Percentiles rank a stretch among this genome's conserved stretches.
phyloP scores from a whole-genome alignment of 2,797 vertebrate genomes.

The Scarus forsteni region DNA sequence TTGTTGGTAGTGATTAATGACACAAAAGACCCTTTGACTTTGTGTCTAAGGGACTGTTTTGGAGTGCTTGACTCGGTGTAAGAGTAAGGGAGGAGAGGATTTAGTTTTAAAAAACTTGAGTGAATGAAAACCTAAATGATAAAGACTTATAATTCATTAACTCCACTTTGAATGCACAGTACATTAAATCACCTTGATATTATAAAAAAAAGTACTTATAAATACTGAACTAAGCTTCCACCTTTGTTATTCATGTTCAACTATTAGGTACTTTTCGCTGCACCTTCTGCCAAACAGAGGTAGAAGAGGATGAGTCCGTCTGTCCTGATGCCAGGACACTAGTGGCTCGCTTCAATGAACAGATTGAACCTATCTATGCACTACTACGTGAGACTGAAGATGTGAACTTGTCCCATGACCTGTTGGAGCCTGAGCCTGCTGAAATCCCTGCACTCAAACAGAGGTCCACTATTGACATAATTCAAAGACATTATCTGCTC shows the following conservation, averaged over 20 bases:
- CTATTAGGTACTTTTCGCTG: constrained; percentile 93
- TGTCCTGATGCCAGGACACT: constrained; percentile 91
- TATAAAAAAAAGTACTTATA: neutral
- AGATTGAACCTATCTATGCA: constrained; percentile 97
- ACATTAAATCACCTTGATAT: too few relatives aligned
- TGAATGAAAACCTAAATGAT: too few relatives aligned
- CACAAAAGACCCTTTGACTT: too few relatives aligned
- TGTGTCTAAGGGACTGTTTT: too few relatives aligned
- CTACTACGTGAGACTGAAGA: constrained; percentile 96
- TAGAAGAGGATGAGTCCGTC: constrained; percentile 96
- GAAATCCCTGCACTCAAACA: constrained; percentile 96
- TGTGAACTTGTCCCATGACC: constrained; percentile 93
- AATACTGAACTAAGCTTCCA: neutral
- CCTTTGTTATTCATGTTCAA: neutral
- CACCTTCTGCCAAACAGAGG: constrained; percentile 97
- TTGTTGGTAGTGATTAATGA: too few relatives aligned
- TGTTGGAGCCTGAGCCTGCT: constrained; percentile 95
- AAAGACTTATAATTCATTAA: too few relatives aligned
- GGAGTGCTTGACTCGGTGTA: too few relatives aligned
- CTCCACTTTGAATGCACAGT: too few relatives aligned
- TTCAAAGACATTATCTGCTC: neutral
- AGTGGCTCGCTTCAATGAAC: constrained; percentile 97
- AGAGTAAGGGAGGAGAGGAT: too few relatives aligned
- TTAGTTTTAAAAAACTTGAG: too few relatives aligned
- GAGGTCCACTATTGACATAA: constrained; percentile 82